Percentiles rank a stretch among this genome's conserved stretches.
These are phyloP conservation scores for Scleropages formosus DNA, from an alignment of 2,797 vertebrate species.

Conservation along the genomic window DNA sequence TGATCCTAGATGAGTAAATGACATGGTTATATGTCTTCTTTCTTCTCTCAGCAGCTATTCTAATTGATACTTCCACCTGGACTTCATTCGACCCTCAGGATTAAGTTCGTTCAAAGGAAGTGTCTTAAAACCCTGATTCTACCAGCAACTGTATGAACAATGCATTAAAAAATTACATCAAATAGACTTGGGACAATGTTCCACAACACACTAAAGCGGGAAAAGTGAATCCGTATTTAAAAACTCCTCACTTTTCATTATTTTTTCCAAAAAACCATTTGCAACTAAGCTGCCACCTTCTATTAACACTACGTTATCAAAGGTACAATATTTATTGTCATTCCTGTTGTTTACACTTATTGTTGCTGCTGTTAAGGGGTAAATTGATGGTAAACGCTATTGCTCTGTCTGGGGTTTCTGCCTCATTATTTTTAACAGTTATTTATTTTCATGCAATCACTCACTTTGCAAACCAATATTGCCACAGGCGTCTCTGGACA, in stretches of 20 bases:
- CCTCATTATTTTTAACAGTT: neutral
- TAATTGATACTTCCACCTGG: neutral
- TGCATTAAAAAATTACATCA: too few relatives aligned
- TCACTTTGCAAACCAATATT: conserved; percentile 47
- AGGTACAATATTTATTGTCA: neutral
- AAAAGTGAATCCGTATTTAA: too few relatives aligned
- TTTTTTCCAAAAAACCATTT: neutral
- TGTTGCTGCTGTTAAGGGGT: neutral
- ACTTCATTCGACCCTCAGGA: neutral
- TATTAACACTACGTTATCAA: neutral
- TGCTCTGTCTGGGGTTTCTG: too few relatives aligned
- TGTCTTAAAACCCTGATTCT: neutral
- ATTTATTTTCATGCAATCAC: neutral
- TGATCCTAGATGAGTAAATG: too few relatives aligned
- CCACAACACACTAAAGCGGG: too few relatives aligned
- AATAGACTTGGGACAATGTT: neutral
- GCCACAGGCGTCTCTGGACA: conserved; percentile 30
- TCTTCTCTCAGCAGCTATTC: neutral
- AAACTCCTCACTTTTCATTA: neutral
- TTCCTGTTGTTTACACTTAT: too few relatives aligned
- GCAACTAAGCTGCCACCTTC: neutral
- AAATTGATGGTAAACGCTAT: neutral
- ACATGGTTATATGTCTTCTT: too few relatives aligned
- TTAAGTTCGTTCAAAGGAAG: neutral
- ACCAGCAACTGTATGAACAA: too few relatives aligned